Conservation (phyloP, 2,797 vertebrate species). For the Pachyuromys duprasi region DNA sequence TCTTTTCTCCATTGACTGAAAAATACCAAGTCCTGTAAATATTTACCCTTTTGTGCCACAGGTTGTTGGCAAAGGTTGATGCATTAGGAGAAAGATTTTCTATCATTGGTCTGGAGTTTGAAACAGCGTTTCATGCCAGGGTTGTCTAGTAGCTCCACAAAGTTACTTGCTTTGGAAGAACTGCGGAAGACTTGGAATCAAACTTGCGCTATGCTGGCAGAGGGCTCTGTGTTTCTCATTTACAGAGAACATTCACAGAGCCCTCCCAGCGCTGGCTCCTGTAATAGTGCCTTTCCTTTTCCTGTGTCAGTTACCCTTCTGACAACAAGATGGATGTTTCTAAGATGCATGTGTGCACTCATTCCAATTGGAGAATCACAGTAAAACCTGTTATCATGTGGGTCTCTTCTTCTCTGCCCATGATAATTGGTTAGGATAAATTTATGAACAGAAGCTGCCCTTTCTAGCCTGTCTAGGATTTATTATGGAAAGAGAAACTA, state of each 20-base stretch:
- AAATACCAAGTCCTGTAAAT: not conserved
- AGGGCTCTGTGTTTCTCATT: not conserved
- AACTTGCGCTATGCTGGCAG: not conserved
- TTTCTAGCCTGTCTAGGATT: not conserved
- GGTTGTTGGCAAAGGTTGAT: not conserved
- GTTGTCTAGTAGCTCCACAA: not conserved
- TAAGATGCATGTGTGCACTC: not conserved
- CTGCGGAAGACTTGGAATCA: not conserved
- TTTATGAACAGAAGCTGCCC: not conserved
- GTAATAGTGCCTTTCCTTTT: not conserved
- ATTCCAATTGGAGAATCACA: conserved; percentile 41
- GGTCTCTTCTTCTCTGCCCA: not conserved
- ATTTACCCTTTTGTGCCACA: not conserved
- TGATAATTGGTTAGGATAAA: conserved; percentile 53
- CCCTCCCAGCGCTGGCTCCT: not conserved
- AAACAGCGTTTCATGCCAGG: not conserved
- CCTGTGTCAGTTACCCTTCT: not conserved
- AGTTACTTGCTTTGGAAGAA: not conserved
- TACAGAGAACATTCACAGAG: not conserved
- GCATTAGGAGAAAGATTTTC: not conserved
- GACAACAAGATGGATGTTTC: conserved; percentile 51
- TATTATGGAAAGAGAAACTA: conserved; percentile 28
- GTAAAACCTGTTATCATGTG: conserved; percentile 35
- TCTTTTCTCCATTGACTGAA: not conserved
- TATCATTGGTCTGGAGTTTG: not conserved